These are phyloP conservation scores for Eueremaeus valkanovi DNA, from an alignment of 2,888 invertebrate genomes.

Conservation along the genomic window DNA sequence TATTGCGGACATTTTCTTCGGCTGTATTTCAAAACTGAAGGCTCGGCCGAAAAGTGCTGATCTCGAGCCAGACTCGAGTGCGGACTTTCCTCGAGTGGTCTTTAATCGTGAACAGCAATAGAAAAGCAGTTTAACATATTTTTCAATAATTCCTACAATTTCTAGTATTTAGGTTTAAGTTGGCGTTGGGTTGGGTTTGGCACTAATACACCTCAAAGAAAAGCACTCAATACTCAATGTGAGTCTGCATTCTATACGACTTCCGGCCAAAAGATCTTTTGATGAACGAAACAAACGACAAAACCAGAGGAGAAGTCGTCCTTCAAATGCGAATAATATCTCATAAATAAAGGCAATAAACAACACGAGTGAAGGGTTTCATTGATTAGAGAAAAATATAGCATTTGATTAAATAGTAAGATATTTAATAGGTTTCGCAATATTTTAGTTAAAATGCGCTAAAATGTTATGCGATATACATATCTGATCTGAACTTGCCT, in stretches of 20 bases:
- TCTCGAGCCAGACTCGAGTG: no score
- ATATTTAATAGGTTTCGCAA: neutral
- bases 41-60: no score
- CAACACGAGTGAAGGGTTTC: conserved; percentile 21
- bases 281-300: conserved; percentile 28
- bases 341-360: conserved; percentile 3
- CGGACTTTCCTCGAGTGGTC: no score
- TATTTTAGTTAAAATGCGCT: no score
- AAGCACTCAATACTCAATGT: conserved; percentile 23
- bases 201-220: neutral
- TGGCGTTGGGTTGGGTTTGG: no score
- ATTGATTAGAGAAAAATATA: neutral
- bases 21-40: conserved; percentile 15
- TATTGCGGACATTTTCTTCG: no score
- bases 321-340: conserved; percentile 17
- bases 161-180: neutral
- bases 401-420: neutral
- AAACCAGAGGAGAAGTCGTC: conserved; percentile 10
- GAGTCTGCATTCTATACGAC: neutral
- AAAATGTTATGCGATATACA: no score
- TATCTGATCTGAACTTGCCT: no score
- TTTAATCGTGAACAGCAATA: conserved; percentile 1
- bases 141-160: neutral
- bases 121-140: conserved; percentile 12
- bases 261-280: conserved; percentile 16